Conservation (phyloP, 1,140 invertebrate genomes). For the Carcinoscorpius rotundicauda region DNA sequence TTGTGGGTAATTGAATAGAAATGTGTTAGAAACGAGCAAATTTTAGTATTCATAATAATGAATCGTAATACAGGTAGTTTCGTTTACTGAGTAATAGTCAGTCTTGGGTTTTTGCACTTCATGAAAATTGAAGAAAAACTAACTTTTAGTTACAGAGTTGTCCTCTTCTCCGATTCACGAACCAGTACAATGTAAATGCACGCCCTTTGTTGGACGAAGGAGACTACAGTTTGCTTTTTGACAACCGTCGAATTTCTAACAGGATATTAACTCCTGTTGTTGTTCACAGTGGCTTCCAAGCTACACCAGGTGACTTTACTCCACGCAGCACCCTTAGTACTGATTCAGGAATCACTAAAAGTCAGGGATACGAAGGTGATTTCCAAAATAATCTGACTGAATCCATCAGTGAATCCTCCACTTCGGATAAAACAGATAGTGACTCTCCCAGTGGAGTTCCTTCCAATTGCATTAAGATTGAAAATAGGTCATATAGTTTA, state of each 20-base stretch:
- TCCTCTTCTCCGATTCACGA: too few relatives aligned
- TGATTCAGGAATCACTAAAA: constrained; percentile 20
- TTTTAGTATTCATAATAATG: background rate
- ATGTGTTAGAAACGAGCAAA: background rate
- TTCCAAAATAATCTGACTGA: constrained; percentile 7
- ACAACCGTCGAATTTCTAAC: too few relatives aligned
- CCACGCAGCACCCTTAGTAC: background rate
- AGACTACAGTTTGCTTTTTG: too few relatives aligned
- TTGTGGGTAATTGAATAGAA: background rate
- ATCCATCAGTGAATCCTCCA: constrained; percentile 12
- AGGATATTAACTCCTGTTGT: too few relatives aligned
- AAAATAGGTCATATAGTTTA: constrained; percentile 10
- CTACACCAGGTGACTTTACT: too few relatives aligned
- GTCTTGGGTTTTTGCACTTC: too few relatives aligned
- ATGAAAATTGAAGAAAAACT: too few relatives aligned
- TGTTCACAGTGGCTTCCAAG: too few relatives aligned
- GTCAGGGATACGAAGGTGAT: background rate
- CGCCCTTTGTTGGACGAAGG: too few relatives aligned
- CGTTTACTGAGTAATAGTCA: background rate
- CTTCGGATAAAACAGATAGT: constrained; percentile 1
- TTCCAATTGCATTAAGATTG: constrained; percentile 13
- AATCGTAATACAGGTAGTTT: background rate
- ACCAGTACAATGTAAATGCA: too few relatives aligned
- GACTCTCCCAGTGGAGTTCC: constrained; percentile 21
- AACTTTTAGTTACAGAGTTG: too few relatives aligned